Evolutionary conservation across 2,113 vertebrate genomes (phyloP).

Genomic region (Phylloscopus trochiloides): DNA sequence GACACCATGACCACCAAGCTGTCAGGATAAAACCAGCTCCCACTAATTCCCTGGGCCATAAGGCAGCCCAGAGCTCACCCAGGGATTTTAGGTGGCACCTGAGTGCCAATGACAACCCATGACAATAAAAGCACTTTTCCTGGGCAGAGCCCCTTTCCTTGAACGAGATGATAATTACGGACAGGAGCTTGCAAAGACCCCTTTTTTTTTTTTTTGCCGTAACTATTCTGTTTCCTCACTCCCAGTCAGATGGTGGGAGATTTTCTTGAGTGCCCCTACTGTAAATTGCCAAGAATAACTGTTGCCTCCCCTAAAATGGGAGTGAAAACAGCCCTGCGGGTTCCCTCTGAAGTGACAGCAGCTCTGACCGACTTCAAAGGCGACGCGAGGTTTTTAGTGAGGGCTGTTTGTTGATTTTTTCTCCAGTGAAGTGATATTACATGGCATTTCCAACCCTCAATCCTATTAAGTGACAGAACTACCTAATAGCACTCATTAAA

Average conservation of each 20-base stretch:
- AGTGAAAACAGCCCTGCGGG: slow-evolving; percentile 38
- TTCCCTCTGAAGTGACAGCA: slow-evolving; percentile 46
- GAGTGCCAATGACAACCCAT: background rate
- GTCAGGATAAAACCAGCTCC: background rate
- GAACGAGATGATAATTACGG: background rate
- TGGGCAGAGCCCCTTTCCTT: background rate
- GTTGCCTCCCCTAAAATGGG: slow-evolving; percentile 19
- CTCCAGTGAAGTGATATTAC: slow-evolving; percentile 64
- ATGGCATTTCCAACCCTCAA: slow-evolving; percentile 68
- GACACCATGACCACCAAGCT: background rate
- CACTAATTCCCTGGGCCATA: accelerated
- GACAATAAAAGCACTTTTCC: background rate
- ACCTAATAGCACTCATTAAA: slow-evolving; percentile 69
- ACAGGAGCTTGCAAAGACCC: background rate
- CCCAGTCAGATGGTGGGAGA: background rate
- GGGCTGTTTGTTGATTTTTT: slow-evolving; percentile 66
- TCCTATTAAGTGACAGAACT: slow-evolving; percentile 67
- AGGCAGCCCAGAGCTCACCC: background rate
- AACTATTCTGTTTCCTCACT: background rate
- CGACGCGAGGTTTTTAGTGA: background rate
- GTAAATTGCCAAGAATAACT: slow-evolving; percentile 55
- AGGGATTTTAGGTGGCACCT: background rate
- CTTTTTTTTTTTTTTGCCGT: background rate
- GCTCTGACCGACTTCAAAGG: slow-evolving; percentile 41
- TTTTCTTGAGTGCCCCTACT: background rate